Evolutionary conservation across 2,113 vertebrate species (phyloP), one percentile per base, ranked within the genome.

Genomic region (Macquaria australasica): DNA sequence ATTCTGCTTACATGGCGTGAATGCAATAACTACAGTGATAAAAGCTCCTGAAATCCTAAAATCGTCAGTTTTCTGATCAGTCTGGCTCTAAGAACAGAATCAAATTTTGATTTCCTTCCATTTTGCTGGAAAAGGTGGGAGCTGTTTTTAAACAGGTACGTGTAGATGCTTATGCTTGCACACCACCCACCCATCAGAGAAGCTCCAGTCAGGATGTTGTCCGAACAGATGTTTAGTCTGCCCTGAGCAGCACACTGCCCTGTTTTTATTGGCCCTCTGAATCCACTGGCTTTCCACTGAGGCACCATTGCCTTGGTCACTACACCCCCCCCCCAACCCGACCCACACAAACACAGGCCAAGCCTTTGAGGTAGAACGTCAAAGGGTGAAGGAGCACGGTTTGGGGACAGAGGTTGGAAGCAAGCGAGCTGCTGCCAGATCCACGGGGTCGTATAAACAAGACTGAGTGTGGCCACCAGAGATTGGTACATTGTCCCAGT

Each of bases 191-290:
- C 82, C 76, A 69, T 84, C 81, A 81, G 34, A 73, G 73, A 73
- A 81, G 63, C 79, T 85, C 51, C 56, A 82, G 71, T 90, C 91
- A 93, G 87, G 94, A 92, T 88, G 93, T 89, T 90, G 89, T 93
- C 89, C 66, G 86, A 91, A 90, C 93, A 95, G 91, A 95, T 96
- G 94, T 95, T 95, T 94, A 95, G 94, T 95, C 94, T 94, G 93
- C 87, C 72, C 89, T 85, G 90, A 86, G 87, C 81, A 73, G 92
- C 58, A 72, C 83, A 82, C 74, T 59, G 60, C 77, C 83, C 72
- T 92, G 88, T 95, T 95, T 94, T 95, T 87, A 94, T 89, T 95
- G 93, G 93, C 94, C 75, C 71, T 76, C 82, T 88, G 77, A 85
- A 90, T 81, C 62, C 71, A 81, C 75, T 81, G 87, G 85, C 84